These are phyloP conservation scores for western clawed frog (Xenopus tropicalis) DNA, from an alignment of 2,113 vertebrate species.

Conservation along the genomic window DNA sequence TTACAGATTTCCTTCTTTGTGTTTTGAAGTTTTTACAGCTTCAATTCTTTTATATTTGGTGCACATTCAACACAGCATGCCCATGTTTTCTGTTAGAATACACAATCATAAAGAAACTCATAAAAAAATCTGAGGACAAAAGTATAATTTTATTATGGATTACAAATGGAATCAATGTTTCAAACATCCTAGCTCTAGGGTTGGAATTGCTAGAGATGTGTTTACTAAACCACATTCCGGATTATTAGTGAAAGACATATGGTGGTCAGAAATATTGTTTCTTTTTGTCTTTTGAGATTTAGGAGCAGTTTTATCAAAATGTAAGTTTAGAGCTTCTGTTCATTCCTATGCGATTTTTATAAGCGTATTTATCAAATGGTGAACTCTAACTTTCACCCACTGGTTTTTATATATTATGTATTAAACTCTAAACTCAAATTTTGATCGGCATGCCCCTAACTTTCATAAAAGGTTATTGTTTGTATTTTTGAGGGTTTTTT, in stretches of 20 bases:
- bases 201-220: slow-evolving; percentile 8
- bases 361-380: no score
- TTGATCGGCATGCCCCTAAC: no score
- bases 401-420: no score
- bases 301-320: no score
- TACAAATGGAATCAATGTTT: slow-evolving; percentile 39
- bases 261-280: background rate
- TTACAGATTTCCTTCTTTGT: slow-evolving; percentile 25
- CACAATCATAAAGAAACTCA: slow-evolving; percentile 21
- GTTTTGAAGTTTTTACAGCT: slow-evolving; percentile 24
- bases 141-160: slow-evolving; percentile 1
- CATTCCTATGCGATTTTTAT: no score
- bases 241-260: slow-evolving; percentile 22
- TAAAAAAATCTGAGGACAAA: slow-evolving; percentile 2
- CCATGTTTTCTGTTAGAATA: slow-evolving; percentile 24
- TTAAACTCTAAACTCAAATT: no score
- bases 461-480: no score
- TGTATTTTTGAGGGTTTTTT: no score
- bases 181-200: slow-evolving; percentile 21
- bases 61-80: slow-evolving; percentile 27
- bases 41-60: slow-evolving; percentile 23
- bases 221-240: slow-evolving; percentile 24
- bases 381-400: no score
- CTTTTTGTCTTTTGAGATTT: no score
- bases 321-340: no score